Evolutionary conservation across 2,113 vertebrate genomes (phyloP).

Genomic region (Indri indri): DNA sequence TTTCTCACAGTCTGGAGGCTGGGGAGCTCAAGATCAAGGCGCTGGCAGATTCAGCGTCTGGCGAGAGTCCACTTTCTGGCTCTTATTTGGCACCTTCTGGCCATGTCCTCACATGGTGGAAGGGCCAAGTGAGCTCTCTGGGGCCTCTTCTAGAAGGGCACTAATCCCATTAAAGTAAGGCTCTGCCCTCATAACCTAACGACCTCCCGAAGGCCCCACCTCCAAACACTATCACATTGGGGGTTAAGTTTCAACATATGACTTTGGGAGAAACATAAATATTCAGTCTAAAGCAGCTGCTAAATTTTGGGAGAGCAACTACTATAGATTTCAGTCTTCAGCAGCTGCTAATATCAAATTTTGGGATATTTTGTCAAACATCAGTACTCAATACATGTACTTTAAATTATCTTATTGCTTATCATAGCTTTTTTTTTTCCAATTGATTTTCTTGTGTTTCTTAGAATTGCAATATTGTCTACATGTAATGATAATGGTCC

Average conservation of each 20-base stretch:
- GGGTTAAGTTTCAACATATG: background rate
- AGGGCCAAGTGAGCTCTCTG: background rate
- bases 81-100: background rate
- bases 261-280: background rate
- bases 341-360: background rate
- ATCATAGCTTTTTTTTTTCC: background rate
- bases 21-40: background rate
- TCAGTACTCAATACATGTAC: background rate
- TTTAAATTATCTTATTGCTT: background rate
- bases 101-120: background rate
- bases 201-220: background rate
- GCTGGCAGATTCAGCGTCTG: background rate
- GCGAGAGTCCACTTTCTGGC: background rate
- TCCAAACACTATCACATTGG: background rate
- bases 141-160: background rate
- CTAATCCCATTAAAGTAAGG: background rate
- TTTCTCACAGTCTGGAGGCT: background rate
- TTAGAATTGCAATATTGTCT: background rate
- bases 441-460: background rate
- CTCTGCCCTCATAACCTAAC: background rate
- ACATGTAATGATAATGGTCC: background rate
- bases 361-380: background rate
- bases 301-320: background rate
- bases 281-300: background rate
- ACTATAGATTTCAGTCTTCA: background rate